phyloP scores from a whole-genome alignment of 30 jellyfish, hydroid and myxozoan genomes.

The Pseudorhiza aurosa region DNA sequence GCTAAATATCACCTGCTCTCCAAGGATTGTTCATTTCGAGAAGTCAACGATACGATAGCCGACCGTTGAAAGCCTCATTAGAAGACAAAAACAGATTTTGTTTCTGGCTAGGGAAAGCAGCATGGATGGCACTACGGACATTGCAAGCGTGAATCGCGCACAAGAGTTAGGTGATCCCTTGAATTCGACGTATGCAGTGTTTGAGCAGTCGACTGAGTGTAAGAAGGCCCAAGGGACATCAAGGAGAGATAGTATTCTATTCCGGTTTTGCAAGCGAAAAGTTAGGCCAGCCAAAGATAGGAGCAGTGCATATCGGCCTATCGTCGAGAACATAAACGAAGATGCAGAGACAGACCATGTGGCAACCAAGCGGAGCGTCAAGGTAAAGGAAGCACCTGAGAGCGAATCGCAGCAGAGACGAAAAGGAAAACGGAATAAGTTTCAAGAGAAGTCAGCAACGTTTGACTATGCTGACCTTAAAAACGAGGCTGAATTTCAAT shows the following conservation, averaged over 20 bases:
- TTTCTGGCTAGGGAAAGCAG: background rate
- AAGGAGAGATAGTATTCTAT: background rate
- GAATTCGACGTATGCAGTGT: background rate
- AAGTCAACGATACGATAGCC: too few relatives aligned
- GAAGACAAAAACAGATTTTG: too few relatives aligned
- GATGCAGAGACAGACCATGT: conserved; percentile 4
- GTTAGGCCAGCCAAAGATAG: background rate
- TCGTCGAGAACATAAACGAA: conserved; percentile 17
- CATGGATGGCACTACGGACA: too few relatives aligned
- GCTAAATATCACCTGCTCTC: background rate
- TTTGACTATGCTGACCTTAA: conserved; percentile 61
- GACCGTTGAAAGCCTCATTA: too few relatives aligned
- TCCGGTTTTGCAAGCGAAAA: conserved; percentile 8
- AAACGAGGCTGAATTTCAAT: conserved; percentile 38
- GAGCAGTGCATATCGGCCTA: conserved; percentile 14
- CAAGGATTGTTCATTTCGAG: background rate
- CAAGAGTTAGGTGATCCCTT: background rate
- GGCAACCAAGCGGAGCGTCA: background rate
- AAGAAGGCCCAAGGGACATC: background rate
- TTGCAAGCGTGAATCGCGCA: background rate
- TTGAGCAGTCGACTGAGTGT: background rate
- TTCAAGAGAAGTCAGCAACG: conserved; percentile 39
- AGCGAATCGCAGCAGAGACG: background rate
- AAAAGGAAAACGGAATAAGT: conserved; percentile 19
- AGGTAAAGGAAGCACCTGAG: background rate